These are phyloP conservation scores for Gonatopus flavifemur DNA, from an alignment of 1,140 invertebrate species.

Conservation along the genomic window DNA sequence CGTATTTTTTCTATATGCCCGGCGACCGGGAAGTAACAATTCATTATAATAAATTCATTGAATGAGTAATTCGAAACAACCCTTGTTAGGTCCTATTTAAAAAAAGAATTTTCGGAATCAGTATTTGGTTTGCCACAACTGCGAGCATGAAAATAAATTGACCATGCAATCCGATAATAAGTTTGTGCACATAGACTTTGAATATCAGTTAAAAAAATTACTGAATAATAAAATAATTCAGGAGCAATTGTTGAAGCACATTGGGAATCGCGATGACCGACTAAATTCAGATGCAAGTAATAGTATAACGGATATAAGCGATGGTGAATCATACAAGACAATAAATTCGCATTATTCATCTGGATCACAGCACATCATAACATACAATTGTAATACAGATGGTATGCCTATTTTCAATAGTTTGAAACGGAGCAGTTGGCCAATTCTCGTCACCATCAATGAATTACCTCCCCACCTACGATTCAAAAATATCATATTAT, in stretches of 20 bases:
- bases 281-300: not conserved
- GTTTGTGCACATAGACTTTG: constrained; percentile 14
- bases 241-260: not conserved
- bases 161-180: too few species aligned
- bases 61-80: too few species aligned
- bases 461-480: constrained; percentile 17
- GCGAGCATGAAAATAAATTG: too few species aligned
- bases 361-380: too few species aligned
- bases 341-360: not conserved
- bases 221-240: constrained; percentile 3
- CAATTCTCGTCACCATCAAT: constrained; percentile 18
- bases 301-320: not conserved
- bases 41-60: too few species aligned
- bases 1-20: too few species aligned
- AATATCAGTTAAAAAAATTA: constrained; percentile 20
- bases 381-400: constrained; percentile 19
- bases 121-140: too few species aligned
- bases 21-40: too few species aligned
- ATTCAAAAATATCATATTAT: constrained; percentile 15
- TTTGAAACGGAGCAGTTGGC: constrained; percentile 13
- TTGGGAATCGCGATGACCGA: not conserved
- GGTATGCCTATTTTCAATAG: constrained; percentile 18
- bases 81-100: too few species aligned
- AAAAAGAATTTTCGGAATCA: too few species aligned
- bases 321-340: not conserved